Evolutionary conservation across 2,888 invertebrate species (phyloP), one percentile per base, ranked within the genome.

Genomic region (Polymixis flavicincta): DNA sequence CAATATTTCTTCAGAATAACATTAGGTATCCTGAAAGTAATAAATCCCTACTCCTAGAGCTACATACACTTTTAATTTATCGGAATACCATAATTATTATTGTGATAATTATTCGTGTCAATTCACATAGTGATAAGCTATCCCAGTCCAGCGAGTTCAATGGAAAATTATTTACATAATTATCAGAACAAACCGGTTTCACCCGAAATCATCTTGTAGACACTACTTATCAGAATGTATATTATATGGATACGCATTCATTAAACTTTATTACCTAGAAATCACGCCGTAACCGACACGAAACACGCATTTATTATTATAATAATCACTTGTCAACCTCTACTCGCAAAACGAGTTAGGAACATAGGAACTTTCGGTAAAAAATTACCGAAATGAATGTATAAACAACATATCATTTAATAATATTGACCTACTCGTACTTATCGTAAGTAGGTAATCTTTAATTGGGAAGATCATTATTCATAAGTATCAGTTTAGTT

Each of bases 121-220:
- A 50, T 76, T 70, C 48, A 80, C 66, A 64, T 13, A 32, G 37
- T 32, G 78, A 83, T 82, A 85, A 68, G 66, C 42, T 74, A 50
- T 61, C 25, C n/a, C 42, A 48, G 55, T 22, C 60, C 54, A 59
- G 65, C 2, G 55, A 74, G 71, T 75, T 72, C 48, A 67, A 50
- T 71, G 54, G 68, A 79, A 75, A 79, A 68, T 70, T 70, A 78
- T 74, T 64, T 37, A 72, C 59, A 54, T 42, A 60, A 68, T 69
- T 76, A 82, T 77, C 66, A 7, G 22, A 45, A 78, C 22, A 25
- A 79, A 78, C 71, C 60, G n/a, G 84, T 85, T 80, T 61, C 60
- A 80, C 57, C 70, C 78, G 55, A 82, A 84, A 61, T 28, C 22
- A 74, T 76, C 68, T 67, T 66, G 57, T 63, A 60, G 61, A 66